phyloP scores from a whole-genome alignment of 2,888 invertebrate species.

The Phytoseiulus persimilis region DNA sequence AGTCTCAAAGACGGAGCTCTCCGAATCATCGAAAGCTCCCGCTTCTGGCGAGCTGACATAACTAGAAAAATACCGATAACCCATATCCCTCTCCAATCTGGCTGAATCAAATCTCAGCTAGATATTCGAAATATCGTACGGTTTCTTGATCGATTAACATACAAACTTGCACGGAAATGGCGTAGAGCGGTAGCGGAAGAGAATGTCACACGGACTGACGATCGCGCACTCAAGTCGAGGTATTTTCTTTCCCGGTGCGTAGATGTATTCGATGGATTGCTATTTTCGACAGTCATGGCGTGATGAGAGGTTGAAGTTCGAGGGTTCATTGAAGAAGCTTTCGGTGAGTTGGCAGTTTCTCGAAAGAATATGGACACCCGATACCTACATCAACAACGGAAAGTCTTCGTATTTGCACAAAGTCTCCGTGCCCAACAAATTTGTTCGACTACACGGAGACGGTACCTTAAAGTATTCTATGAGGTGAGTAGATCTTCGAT shows the following conservation, averaged over 20 bases:
- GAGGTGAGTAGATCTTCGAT: conserved; percentile 42
- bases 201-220: too few relatives aligned
- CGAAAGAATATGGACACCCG: conserved; percentile 90
- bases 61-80: too few relatives aligned
- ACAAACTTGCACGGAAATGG: too few relatives aligned
- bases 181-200: too few relatives aligned
- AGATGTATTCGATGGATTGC: conserved; percentile 79
- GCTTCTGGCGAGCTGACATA: too few relatives aligned
- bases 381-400: conserved; percentile 90
- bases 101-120: too few relatives aligned
- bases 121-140: too few relatives aligned
- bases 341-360: conserved; percentile 71
- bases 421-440: conserved; percentile 87
- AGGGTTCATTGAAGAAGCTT: conserved; percentile 60
- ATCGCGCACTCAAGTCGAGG: not conserved
- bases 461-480: conserved; percentile 45
- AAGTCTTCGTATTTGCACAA: conserved; percentile 90
- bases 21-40: too few relatives aligned
- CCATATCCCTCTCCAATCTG: too few relatives aligned
- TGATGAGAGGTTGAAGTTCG: conserved; percentile 66
- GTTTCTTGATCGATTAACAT: too few relatives aligned
- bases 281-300: conserved; percentile 82
- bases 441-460: conserved; percentile 69
- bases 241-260: conserved; percentile 44
- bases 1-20: too few relatives aligned